Evolutionary conservation across 2,113 vertebrate genomes (phyloP), one percentile per base, ranked within the genome.

Genomic region (Lamprologus sp.): DNA sequence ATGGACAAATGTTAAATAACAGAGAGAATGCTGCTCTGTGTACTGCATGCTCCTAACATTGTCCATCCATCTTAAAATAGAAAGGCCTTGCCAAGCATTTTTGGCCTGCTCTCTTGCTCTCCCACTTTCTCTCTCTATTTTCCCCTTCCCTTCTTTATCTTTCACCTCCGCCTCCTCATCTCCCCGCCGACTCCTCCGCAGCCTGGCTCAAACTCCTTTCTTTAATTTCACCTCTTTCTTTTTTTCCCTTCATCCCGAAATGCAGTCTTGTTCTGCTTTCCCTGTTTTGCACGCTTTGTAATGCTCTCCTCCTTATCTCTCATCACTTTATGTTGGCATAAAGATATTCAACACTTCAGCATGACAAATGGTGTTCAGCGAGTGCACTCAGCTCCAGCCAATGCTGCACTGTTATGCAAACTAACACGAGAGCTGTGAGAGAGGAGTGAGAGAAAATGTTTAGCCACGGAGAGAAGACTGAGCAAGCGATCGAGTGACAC

Each of bases 381-480:
- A 95, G 93, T 90, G 89, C 89, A 90, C 92, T 94, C 92, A 88
- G 86, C 90, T 92, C 87, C 83, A 86, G 89, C 91, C 92, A 93
- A 19, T 87, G 88, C 90, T 92, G 82, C 86, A 79, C 89, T 91
- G 90, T 94, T 95, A 94, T 90, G 93, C 91, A 96, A 96, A 95
- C 92, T 82, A 93, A 89, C 82, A 92, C 56, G 53, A 90, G 90
- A 89, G 84, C 87, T 85, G 86, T 49, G 88, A 84, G 87, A 81
- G 85, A 87, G 84, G 37, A 75, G 26, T 35, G 87, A 92, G 83
- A 83, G 75, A 87, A 85, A 89, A n/a, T 70, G 82, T 68, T 85
- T 55, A 55, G 70, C 31, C 56, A 88, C 2, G 19, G 80, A 42
- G 80, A 80, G 65, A 85, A 42, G 45, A 17, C 53, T 68, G 49